A percentile compares a stretch with the other conserved stretches of the same genome.
phyloP scores from a whole-genome alignment of 1,140 invertebrate species.

The Agrypnia vestita region DNA sequence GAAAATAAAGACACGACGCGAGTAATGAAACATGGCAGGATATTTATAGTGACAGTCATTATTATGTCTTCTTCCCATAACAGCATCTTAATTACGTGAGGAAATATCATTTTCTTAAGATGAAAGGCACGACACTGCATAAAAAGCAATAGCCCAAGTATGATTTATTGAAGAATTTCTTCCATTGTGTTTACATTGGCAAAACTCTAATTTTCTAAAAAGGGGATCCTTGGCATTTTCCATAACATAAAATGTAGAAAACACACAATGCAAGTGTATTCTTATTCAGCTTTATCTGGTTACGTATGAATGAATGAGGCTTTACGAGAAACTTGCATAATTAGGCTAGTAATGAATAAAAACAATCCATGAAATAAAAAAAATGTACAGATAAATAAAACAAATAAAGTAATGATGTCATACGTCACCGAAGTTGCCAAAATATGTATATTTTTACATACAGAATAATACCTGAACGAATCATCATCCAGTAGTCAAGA shows the following conservation, averaged over 20 bases:
- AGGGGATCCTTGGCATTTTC: too few species aligned
- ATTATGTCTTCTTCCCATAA: neutral
- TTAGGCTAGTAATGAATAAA: neutral
- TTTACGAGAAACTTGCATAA: too few species aligned
- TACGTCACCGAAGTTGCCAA: constrained; percentile 27
- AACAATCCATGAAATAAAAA: constrained; percentile 26
- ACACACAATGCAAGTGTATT: too few species aligned
- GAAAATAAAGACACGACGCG: too few species aligned
- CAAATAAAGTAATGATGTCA: constrained; percentile 25
- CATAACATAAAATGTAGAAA: too few species aligned
- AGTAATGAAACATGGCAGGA: too few species aligned
- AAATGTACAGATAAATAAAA: constrained; percentile 40
- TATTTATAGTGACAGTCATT: too few species aligned
- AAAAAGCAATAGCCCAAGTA: constrained; percentile 15
- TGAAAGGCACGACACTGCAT: constrained; percentile 33
- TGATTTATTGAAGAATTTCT: too few species aligned
- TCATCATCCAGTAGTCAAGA: constrained; percentile 15
- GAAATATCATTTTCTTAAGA: constrained; percentile 1
- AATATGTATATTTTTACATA: constrained; percentile 42
- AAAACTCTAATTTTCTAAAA: too few species aligned
- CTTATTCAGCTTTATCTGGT: too few species aligned
- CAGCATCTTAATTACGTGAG: neutral
- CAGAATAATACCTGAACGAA: neutral
- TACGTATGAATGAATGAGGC: too few species aligned
- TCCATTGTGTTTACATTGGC: too few species aligned